phyloP scores from a whole-genome alignment of 2,113 vertebrate genomes.

The Rafetus swinhoei region DNA sequence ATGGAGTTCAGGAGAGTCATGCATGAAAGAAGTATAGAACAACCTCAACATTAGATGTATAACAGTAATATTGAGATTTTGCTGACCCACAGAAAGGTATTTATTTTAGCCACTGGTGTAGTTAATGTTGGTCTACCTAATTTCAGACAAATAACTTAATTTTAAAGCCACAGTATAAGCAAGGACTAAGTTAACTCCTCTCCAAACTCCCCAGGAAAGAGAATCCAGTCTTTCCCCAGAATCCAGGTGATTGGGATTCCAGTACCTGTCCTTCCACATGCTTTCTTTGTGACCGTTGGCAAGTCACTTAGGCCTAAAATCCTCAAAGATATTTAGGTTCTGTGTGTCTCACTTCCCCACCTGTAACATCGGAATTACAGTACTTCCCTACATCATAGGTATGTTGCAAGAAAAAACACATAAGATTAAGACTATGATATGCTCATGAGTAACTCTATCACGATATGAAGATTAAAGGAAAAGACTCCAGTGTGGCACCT shows the following conservation, averaged over 20 bases:
- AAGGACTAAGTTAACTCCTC: not conserved
- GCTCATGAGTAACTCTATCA: rapidly evolving
- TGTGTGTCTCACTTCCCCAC: not conserved
- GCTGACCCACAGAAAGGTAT: rapidly evolving
- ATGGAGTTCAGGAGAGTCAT: not conserved
- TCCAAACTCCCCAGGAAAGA: not conserved
- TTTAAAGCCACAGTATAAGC: not conserved
- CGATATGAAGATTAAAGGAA: not conserved
- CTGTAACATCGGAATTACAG: not conserved
- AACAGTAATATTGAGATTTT: not conserved
- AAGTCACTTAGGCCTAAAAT: not conserved
- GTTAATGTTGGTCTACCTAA: not conserved
- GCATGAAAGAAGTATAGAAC: rapidly evolving
- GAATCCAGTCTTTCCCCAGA: not conserved
- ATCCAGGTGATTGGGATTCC: not conserved
- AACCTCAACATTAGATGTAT: rapidly evolving
- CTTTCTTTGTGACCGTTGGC: not conserved
- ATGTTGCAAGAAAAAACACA: not conserved
- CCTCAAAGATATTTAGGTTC: not conserved
- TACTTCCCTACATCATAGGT: rapidly evolving
- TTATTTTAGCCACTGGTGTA: rapidly evolving
- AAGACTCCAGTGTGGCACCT: not conserved
- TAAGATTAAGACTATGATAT: not conserved
- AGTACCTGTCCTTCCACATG: not conserved
- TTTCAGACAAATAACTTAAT: not conserved